Conservation (phyloP, 2,888 invertebrate species). For the Epinotia nisella region DNA sequence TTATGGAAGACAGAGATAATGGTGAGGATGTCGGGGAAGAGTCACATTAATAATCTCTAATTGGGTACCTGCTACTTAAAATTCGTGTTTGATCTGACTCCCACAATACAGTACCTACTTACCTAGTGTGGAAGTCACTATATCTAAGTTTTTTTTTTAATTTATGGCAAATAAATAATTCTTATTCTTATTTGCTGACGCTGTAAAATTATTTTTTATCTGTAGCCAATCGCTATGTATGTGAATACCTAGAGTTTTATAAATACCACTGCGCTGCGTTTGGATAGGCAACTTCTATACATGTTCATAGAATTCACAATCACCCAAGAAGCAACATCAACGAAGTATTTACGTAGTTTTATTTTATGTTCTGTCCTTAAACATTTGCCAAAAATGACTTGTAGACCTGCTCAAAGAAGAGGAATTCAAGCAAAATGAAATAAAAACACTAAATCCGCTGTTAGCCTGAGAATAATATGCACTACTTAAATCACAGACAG, state of each 20-base stretch:
- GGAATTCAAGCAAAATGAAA: conserved; percentile 8
- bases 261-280: background rate
- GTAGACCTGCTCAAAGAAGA: background rate
- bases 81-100: too few species aligned
- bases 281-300: background rate
- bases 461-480: conserved; percentile 32
- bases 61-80: background rate
- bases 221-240: too few species aligned
- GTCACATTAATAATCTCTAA: background rate
- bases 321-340: background rate
- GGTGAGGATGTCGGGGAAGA: too few species aligned
- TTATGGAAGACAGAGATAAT: too few species aligned
- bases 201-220: too few species aligned
- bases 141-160: too few species aligned
- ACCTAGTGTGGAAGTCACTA: too few species aligned
- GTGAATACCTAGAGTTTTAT: too few species aligned
- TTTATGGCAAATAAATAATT: too few species aligned
- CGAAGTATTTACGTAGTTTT: background rate
- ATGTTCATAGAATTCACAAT: background rate
- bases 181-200: too few species aligned
- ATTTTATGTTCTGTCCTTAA: background rate
- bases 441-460: conserved; percentile 14
- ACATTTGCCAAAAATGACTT: background rate
- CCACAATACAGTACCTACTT: too few species aligned
- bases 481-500: conserved; percentile 9